phyloP scores from a whole-genome alignment of 2,797 vertebrate species.

The Sebastes itinus region DNA sequence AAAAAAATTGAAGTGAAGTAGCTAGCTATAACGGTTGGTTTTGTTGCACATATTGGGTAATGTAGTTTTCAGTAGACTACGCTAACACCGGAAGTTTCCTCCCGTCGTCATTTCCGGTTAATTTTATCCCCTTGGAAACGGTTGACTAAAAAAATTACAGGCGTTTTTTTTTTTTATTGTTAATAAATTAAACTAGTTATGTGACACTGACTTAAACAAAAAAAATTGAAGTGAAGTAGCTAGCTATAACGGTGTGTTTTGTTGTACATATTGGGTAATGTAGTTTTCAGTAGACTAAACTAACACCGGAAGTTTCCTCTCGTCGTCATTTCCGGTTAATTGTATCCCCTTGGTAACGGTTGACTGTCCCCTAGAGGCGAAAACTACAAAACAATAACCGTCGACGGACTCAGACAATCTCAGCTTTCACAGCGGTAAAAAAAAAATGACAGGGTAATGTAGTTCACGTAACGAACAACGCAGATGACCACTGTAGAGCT shows the following conservation, averaged over 20 bases:
- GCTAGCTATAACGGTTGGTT: fast-evolving
- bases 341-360: fast-evolving
- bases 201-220: not conserved
- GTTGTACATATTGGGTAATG: conserved; percentile 40
- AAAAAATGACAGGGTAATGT: conserved; percentile 41
- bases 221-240: not conserved
- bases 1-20: fast-evolving
- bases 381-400: not conserved
- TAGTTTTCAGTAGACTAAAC: conserved; percentile 33
- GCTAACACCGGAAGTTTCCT: fast-evolving
- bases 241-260: not conserved
- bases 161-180: not conserved
- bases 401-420: fast-evolving
- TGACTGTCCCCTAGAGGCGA: conserved; percentile 7
- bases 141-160: not conserved
- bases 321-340: no score
- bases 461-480: conserved; percentile 7
- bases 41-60: conserved; percentile 26
- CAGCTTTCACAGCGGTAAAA: fast-evolving
- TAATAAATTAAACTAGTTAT: not conserved
- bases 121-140: fast-evolving
- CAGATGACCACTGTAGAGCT: fast-evolving
- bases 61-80: conserved; percentile 47
- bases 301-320: fast-evolving
- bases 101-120: no score